These are phyloP conservation scores for Galaxias olidus DNA, from an alignment of 2,797 vertebrate species.

Conservation along the genomic window DNA sequence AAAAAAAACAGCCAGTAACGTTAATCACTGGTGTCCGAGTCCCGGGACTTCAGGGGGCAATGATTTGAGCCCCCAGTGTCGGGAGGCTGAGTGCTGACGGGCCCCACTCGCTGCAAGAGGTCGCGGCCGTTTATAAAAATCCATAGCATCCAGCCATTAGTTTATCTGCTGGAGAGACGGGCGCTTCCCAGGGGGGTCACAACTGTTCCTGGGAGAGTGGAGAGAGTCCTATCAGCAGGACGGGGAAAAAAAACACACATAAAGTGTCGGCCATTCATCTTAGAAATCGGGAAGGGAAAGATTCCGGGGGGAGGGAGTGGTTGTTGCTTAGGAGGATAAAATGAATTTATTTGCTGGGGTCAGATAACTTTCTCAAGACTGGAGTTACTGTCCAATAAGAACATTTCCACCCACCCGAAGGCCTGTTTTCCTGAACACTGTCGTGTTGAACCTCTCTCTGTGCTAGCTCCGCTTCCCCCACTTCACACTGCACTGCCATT, in stretches of 20 bases:
- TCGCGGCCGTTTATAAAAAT: slow-evolving; percentile 46
- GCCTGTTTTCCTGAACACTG: no score
- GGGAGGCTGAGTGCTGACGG: slow-evolving; percentile 14
- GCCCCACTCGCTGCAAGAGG: slow-evolving; percentile 25
- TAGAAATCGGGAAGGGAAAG: slow-evolving; percentile 1
- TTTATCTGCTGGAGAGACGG: slow-evolving; percentile 30
- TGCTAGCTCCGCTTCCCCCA: no score
- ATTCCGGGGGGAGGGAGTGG: no score
- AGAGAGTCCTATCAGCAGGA: slow-evolving; percentile 24
- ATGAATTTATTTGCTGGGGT: no score
- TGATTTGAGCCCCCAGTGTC: slow-evolving; percentile 47
- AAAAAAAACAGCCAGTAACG: slow-evolving; percentile 26
- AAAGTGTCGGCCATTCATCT: slow-evolving; percentile 13
- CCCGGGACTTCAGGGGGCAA: slow-evolving; percentile 35
- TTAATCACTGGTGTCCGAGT: slow-evolving; percentile 47
- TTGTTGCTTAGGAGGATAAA: no score
- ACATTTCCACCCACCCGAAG: no score
- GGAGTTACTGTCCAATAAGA: no score
- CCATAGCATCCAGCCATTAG: slow-evolving; percentile 40
- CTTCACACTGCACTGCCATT: no score
- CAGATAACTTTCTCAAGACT: no score
- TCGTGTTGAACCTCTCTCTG: no score
- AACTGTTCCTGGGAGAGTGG: slow-evolving; percentile 2
- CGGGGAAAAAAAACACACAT: slow-evolving; percentile 24
- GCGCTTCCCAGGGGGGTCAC: slow-evolving; percentile 19